phyloP scores from a whole-genome alignment of 1,140 invertebrate species.

The Ips typographus region DNA sequence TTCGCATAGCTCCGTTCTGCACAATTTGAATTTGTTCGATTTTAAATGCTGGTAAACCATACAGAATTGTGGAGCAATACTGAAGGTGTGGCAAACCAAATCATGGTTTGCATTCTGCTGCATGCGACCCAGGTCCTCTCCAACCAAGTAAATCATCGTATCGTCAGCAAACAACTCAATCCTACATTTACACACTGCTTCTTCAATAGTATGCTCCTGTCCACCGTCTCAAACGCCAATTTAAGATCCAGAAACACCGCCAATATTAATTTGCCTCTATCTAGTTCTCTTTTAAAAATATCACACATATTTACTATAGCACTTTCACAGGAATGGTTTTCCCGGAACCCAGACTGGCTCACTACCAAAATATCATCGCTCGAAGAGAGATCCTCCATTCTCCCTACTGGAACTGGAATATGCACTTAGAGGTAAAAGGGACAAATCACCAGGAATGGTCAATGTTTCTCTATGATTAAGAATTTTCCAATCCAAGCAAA shows the following conservation, averaged over 20 bases:
- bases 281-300: not conserved
- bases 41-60: no score
- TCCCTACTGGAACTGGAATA: no score
- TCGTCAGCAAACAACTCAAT: not conserved
- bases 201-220: not conserved
- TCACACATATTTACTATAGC: no score
- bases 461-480: no score
- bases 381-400: no score
- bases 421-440: no score
- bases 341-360: not conserved
- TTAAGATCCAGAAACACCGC: conserved; percentile 3
- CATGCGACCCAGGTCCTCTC: not conserved
- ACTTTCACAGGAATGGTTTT: not conserved
- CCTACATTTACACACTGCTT: not conserved
- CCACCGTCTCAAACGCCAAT: not conserved
- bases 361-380: not conserved
- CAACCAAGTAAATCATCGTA: not conserved
- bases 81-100: not conserved
- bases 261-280: not conserved
- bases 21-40: no score
- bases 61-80: no score
- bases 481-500: no score
- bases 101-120: not conserved
- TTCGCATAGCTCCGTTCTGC: no score
- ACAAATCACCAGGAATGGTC: no score